These are phyloP conservation scores for Sebastes flavidus DNA, from an alignment of 2,797 vertebrate species.

Conservation along the genomic window DNA sequence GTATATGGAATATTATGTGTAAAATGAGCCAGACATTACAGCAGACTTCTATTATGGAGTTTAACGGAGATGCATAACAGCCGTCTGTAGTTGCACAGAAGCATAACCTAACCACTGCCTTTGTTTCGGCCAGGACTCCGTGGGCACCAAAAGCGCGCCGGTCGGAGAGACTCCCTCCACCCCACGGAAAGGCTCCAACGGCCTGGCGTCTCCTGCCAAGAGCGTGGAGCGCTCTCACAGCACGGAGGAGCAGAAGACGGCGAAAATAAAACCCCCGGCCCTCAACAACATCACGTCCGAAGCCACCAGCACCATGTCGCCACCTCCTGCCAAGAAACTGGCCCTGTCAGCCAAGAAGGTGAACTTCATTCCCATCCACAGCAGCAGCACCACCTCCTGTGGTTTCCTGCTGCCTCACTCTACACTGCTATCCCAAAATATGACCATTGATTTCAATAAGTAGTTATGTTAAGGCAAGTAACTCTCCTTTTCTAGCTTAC, in stretches of 20 bases:
- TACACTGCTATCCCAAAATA: slow-evolving; percentile 34
- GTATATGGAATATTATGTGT: no score
- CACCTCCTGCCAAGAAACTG: slow-evolving; percentile 90
- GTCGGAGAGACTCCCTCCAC: slow-evolving; percentile 74
- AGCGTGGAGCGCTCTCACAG: slow-evolving; percentile 70
- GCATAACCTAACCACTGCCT: background rate
- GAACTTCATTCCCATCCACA: slow-evolving; percentile 47
- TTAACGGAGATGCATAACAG: background rate
- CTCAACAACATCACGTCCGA: slow-evolving; percentile 78
- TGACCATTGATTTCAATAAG: slow-evolving; percentile 40
- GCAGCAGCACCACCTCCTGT: slow-evolving; percentile 30
- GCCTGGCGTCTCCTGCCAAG: slow-evolving; percentile 77
- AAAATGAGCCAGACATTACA: background rate
- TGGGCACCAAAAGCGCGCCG: slow-evolving; percentile 79
- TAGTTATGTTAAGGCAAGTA: slow-evolving; percentile 29
- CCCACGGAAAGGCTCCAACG: slow-evolving; percentile 69
- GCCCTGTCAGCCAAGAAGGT: slow-evolving; percentile 93
- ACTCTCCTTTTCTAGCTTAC: slow-evolving; percentile 5
- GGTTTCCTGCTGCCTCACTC: slow-evolving; percentile 51
- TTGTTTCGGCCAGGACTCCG: slow-evolving; percentile 56
- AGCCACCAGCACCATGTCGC: slow-evolving; percentile 84
- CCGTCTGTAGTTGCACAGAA: background rate
- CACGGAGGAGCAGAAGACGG: slow-evolving; percentile 70
- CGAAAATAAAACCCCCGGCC: slow-evolving; percentile 80
- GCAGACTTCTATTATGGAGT: background rate